These are phyloP conservation scores for Myotis planiceps DNA, from an alignment of 2,797 vertebrate species.

Conservation along the genomic window DNA sequence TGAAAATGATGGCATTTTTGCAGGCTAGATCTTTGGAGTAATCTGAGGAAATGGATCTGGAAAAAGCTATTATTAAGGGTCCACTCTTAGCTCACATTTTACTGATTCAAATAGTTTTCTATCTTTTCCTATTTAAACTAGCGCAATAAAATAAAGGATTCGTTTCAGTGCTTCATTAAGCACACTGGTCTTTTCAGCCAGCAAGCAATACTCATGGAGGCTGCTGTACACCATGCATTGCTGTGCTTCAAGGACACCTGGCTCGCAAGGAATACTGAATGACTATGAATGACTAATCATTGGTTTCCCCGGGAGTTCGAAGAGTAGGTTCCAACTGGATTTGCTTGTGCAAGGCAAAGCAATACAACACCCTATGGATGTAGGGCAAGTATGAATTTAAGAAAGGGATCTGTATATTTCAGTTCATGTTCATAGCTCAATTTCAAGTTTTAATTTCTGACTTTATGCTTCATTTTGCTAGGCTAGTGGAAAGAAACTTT, in stretches of 20 bases:
- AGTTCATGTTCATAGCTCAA: conserved; percentile 53
- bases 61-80: background rate
- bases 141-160: conserved; percentile 17
- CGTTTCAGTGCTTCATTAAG: background rate
- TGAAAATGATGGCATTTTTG: background rate
- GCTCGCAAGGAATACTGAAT: background rate
- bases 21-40: background rate
- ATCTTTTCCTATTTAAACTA: conserved; percentile 4
- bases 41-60: conserved; percentile 7
- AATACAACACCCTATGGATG: background rate
- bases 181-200: background rate
- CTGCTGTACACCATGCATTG: background rate
- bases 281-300: background rate
- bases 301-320: background rate
- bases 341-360: background rate
- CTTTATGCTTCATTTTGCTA: conserved; percentile 68
- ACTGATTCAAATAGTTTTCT: background rate
- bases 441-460: conserved; percentile 70
- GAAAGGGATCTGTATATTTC: conserved; percentile 31
- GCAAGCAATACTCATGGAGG: background rate
- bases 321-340: background rate
- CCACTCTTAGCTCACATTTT: background rate
- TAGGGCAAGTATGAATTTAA: background rate
- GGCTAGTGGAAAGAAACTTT: conserved; percentile 76
- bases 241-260: background rate